These are phyloP conservation scores for Sarcoramphus papa DNA, from an alignment of 2,797 vertebrate species.

Conservation along the genomic window DNA sequence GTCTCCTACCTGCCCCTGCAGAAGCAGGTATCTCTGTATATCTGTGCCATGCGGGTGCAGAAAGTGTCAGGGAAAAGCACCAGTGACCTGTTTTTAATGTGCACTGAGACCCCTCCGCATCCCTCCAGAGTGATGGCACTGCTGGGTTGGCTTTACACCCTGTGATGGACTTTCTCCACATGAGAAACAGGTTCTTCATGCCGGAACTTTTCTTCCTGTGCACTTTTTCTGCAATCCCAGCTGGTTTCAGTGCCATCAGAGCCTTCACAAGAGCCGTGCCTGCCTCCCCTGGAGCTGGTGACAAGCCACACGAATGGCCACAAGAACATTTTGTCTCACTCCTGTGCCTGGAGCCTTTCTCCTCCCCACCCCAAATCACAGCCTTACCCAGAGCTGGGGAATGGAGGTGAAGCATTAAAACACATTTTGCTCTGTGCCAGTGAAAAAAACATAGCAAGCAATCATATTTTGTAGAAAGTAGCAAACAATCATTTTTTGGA, in stretches of 20 bases:
- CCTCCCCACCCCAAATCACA: background rate
- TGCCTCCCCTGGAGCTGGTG: background rate
- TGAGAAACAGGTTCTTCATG: background rate
- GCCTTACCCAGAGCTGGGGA: background rate
- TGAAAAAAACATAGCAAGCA: background rate
- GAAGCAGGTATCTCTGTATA: background rate
- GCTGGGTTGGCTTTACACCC: fast-evolving
- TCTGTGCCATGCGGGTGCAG: background rate
- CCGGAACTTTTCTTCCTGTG: background rate
- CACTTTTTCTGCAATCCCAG: background rate
- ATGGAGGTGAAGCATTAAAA: background rate
- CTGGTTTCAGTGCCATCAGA: background rate
- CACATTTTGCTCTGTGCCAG: background rate
- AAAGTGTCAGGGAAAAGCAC: background rate
- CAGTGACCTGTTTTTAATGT: fast-evolving
- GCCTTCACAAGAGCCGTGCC: background rate
- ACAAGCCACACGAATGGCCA: background rate
- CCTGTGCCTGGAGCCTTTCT: background rate
- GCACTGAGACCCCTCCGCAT: fast-evolving
- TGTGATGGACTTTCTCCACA: background rate
- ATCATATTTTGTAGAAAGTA: background rate
- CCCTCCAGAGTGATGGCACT: background rate
- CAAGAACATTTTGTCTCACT: conserved; percentile 20
- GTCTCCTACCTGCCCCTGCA: background rate
- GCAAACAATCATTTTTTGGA: background rate